Evolutionary conservation across 2,113 vertebrate species (phyloP).

Genomic region (Channa maculata): DNA sequence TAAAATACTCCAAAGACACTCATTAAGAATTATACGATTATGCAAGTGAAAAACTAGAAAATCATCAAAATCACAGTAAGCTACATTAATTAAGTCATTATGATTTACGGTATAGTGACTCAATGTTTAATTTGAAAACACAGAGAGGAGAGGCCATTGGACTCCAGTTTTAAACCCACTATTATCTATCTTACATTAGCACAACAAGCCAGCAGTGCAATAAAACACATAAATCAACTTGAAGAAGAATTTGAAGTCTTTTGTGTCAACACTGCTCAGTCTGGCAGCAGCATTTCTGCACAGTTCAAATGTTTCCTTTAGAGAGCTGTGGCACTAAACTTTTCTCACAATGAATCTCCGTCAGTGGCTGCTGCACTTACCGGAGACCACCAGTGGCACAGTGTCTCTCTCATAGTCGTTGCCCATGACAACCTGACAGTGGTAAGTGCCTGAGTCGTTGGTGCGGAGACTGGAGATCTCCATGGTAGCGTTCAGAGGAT

Average conservation of each 20-base stretch:
- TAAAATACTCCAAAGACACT: constrained; percentile 50
- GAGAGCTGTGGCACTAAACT: constrained; percentile 24
- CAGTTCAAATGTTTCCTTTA: constrained; percentile 24
- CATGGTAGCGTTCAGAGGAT: constrained; percentile 88
- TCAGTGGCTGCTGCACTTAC: constrained; percentile 79
- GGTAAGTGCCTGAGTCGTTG: constrained; percentile 92
- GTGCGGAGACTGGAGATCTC: constrained; percentile 85
- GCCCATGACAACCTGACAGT: constrained; percentile 90
- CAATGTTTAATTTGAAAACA: constrained; percentile 36
- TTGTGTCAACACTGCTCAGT: constrained; percentile 7
- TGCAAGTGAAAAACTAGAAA: constrained; percentile 55
- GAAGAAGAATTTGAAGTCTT: constrained; percentile 4
- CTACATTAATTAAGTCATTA: constrained; percentile 41
- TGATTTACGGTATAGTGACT: constrained; percentile 51
- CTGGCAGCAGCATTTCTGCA: constrained; percentile 6
- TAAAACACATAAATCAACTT: constrained; percentile 20
- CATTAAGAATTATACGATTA: constrained; percentile 66
- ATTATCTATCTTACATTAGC: constrained; percentile 27
- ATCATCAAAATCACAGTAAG: constrained; percentile 21
- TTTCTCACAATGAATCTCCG: constrained; percentile 19
- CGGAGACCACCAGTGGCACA: constrained; percentile 91
- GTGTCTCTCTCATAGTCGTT: constrained; percentile 92
- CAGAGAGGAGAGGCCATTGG: background rate
- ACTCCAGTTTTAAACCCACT: constrained; percentile 25
- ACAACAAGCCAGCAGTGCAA: constrained; percentile 25